A percentile compares a stretch with the other conserved stretches of the same genome.
phyloP scores from a whole-genome alignment of 2,797 vertebrate genomes.

The Anas bahamensis region DNA sequence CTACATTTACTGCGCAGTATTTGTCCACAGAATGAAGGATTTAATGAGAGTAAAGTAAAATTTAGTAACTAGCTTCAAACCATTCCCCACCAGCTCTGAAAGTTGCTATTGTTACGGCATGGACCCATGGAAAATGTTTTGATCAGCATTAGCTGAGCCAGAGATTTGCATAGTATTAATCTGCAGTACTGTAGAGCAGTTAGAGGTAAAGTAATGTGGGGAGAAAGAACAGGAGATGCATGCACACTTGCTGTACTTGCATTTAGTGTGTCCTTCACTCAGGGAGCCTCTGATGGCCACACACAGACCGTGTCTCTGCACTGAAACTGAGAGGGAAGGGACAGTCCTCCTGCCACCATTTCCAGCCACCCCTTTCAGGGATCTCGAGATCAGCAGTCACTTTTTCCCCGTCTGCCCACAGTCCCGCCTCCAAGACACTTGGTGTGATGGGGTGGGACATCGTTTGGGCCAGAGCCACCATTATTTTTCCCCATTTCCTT shows the following conservation, averaged over 20 bases:
- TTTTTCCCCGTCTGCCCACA: too few relatives aligned
- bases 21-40: constrained; percentile 16
- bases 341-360: background rate
- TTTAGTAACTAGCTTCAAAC: background rate
- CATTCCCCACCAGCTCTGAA: background rate
- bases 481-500: too few relatives aligned
- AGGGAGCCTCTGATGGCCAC: background rate
- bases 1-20: background rate
- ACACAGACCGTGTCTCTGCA: background rate
- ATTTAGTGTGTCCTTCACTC: background rate
- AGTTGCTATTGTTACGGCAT: background rate
- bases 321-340: background rate
- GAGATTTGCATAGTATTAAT: background rate
- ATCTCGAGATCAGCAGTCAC: too few relatives aligned
- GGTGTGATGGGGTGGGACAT: too few relatives aligned
- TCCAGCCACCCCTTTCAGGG: too few relatives aligned
- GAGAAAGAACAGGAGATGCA: background rate
- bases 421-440: too few relatives aligned
- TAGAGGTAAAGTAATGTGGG: background rate
- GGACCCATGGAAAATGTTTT: background rate
- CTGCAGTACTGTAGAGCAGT: background rate
- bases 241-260: too few relatives aligned
- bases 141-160: background rate
- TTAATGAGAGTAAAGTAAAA: constrained; percentile 25
- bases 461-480: too few relatives aligned